phyloP scores from a whole-genome alignment of 2,888 invertebrate species.

The Euplagia quadripunctaria region DNA sequence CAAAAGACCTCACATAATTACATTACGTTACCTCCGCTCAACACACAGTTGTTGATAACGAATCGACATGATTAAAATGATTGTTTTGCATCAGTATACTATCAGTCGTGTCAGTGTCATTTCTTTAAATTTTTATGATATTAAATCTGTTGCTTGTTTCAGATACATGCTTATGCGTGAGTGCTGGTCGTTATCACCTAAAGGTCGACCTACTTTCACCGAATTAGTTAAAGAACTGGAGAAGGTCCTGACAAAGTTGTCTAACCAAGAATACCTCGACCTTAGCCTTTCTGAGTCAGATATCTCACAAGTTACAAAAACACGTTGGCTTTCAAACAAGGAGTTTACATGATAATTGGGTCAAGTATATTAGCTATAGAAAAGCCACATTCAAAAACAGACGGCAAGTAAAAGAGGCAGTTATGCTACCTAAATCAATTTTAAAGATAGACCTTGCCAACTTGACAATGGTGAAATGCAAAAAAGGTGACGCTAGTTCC shows the following conservation, averaged over 20 bases:
- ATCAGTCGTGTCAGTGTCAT: too few relatives aligned
- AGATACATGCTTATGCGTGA: constrained; percentile 98
- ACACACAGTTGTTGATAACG: too few relatives aligned
- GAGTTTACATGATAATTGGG: too few relatives aligned
- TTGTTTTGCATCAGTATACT: too few relatives aligned
- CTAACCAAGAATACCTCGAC: constrained; percentile 96
- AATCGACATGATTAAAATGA: too few relatives aligned
- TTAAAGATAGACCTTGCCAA: background rate
- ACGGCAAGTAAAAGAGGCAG: background rate
- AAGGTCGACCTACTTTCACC: constrained; percentile 95
- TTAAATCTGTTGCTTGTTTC: constrained; percentile 21
- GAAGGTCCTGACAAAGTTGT: constrained; percentile 94
- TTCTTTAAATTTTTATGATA: background rate
- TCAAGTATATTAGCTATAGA: background rate
- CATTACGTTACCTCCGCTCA: too few relatives aligned
- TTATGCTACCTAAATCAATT: too few relatives aligned
- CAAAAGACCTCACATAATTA: background rate
- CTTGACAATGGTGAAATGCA: background rate
- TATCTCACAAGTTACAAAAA: constrained; percentile 92
- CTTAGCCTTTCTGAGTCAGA: constrained; percentile 94
- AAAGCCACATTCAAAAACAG: background rate
- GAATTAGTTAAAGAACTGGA: constrained; percentile 96
- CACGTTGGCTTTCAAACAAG: constrained; percentile 90
- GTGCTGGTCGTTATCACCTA: constrained; percentile 98
- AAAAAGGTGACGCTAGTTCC: background rate